Base-by-base conservation (phyloP, 1,140 invertebrate species). In the Trachelipus rathkii region DNA sequence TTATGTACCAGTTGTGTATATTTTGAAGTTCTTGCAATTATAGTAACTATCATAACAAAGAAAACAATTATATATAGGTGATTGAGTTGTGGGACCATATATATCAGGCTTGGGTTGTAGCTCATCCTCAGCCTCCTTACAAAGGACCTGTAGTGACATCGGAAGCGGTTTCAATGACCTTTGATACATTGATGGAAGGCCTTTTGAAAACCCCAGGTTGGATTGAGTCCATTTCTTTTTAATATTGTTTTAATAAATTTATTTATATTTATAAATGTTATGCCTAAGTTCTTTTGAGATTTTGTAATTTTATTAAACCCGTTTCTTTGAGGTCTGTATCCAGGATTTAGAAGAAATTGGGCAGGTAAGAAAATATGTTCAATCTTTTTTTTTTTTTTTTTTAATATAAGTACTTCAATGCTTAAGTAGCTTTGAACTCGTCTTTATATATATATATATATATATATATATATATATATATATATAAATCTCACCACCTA, bases 51-150 rank as follows among this genome's bases (percentile, higher is more conserved):
- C 33, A 3, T 33, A 33, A 33, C 33, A 33, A 33, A 33, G 2
- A 33, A 6, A 6, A 33, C 6, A 33, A 3, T 33, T 33, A 33
- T 33, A 6, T 6, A 60, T 67, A 81, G 79, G 91, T 97, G 2
- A 87, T 98, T 44, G 93, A 97, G 85, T 87, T 97, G 13, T 95
- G 94, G 92, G 96, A 98, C 83, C 88, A 93, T 79, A 88, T 97
- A 1, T 98, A 98, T 84, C 93, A 95, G 84, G 91, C 93, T 71
- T 97, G 93, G 93, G 91, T 95, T 84, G 90, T 91, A 84, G 89
- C 89, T 78, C 86, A 87, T 15, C 85, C 86, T 78, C 80, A 85
- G 1, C 24, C 79, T 9, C 73, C 74, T 10, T 44, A 73, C 21
- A 86, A 89, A 67, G 92, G 92, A 0, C 92, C 92, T 0, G 88